Percentiles rank a stretch among this genome's conserved stretches.
Evolutionary conservation across 2,888 invertebrate species (phyloP).

Genomic region (Xestia c-nigrum): DNA sequence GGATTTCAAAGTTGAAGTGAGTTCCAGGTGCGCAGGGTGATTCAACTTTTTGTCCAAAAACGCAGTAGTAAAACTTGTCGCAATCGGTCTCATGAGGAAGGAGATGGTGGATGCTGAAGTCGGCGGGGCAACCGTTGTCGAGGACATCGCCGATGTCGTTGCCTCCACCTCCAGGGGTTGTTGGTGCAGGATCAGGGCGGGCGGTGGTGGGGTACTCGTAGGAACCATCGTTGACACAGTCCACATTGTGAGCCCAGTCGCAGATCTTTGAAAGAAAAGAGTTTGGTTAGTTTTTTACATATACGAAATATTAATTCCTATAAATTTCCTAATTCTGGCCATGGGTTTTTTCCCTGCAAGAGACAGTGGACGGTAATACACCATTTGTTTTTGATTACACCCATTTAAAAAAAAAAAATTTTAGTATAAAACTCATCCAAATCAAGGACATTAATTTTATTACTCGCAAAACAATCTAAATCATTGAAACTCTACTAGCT

Average conservation of each 20-base stretch:
- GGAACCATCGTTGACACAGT: slow-evolving; percentile 38
- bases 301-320: neutral
- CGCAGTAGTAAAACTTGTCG: slow-evolving; percentile 76
- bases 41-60: slow-evolving; percentile 69
- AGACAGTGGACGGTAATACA: neutral
- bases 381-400: neutral
- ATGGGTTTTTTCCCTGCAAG: neutral
- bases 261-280: slow-evolving; percentile 33
- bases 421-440: neutral
- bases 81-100: slow-evolving; percentile 77
- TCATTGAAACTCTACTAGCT: too few relatives aligned
- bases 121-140: slow-evolving; percentile 74
- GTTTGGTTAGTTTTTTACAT: neutral
- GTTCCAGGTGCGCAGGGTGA: slow-evolving; percentile 69
- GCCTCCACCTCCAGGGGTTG: slow-evolving; percentile 16
- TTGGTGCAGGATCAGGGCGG: slow-evolving; percentile 1
- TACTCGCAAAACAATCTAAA: neutral
- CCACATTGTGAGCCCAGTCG: slow-evolving; percentile 43
- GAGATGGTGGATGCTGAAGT: slow-evolving; percentile 68
- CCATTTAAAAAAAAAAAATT: neutral
- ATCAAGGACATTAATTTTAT: neutral
- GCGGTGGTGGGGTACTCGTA: slow-evolving; percentile 30
- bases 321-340: neutral
- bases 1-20: slow-evolving; percentile 73
- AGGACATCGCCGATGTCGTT: slow-evolving; percentile 45